These are phyloP conservation scores for Athripsodes cinereus DNA, from an alignment of 2,888 invertebrate genomes.

Conservation along the genomic window DNA sequence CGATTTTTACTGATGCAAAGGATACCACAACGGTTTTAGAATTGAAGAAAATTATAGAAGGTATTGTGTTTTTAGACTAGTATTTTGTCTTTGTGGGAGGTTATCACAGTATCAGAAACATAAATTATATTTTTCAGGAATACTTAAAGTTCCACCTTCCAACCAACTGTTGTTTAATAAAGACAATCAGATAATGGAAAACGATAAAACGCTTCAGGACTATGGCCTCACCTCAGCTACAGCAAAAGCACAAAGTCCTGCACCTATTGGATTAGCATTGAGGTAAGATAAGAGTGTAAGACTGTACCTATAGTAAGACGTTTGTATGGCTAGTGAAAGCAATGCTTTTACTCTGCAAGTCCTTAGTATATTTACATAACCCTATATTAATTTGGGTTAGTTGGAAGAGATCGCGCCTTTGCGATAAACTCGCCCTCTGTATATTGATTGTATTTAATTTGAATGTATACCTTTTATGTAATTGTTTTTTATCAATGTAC, in stretches of 20 bases:
- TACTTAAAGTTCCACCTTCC: conserved; percentile 76
- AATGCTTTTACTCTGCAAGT: too few relatives aligned
- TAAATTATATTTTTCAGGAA: conserved; percentile 52
- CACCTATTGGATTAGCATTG: conserved; percentile 83
- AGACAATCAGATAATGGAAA: conserved; percentile 84
- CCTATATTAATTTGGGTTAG: too few relatives aligned
- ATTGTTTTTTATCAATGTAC: too few relatives aligned
- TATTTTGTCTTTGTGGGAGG: background rate
- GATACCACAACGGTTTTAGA: conserved; percentile 91
- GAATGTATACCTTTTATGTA: too few relatives aligned
- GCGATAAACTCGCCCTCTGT: too few relatives aligned
- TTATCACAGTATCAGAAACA: background rate
- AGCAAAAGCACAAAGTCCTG: conserved; percentile 94
- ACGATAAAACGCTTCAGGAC: conserved; percentile 80
- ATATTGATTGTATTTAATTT: too few relatives aligned
- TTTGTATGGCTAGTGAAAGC: too few relatives aligned
- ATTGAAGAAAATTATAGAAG: conserved; percentile 95
- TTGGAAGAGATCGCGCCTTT: too few relatives aligned
- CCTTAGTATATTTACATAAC: too few relatives aligned
- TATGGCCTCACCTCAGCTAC: conserved; percentile 85
- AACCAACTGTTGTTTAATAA: conserved; percentile 89
- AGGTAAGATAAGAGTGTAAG: conserved; percentile 48
- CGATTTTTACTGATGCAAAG: conserved; percentile 96
- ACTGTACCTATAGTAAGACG: too few relatives aligned
- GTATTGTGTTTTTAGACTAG: background rate